Conservation (phyloP, 2,888 invertebrate genomes). For the Emesis russula region DNA sequence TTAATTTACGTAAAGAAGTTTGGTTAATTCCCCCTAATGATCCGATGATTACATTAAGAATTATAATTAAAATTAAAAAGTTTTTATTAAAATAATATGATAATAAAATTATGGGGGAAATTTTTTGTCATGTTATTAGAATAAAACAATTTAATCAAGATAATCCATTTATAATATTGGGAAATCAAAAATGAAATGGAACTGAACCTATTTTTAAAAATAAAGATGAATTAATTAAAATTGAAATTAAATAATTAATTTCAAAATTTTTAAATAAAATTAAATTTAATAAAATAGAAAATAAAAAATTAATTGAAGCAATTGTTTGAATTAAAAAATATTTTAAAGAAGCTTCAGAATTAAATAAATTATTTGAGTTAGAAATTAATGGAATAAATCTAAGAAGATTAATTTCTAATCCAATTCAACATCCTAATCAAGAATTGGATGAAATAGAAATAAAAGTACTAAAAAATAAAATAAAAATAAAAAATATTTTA, state of each 20-base stretch:
- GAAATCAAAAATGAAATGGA: slow-evolving; percentile 96
- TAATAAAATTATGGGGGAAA: slow-evolving; percentile 96
- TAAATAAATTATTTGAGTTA: slow-evolving; percentile 93
- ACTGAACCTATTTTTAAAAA: slow-evolving; percentile 96
- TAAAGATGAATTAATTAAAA: slow-evolving; percentile 93
- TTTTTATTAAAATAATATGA: slow-evolving; percentile 93
- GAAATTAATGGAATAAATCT: slow-evolving; percentile 96
- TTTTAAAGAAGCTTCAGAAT: slow-evolving; percentile 96
- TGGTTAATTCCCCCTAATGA: slow-evolving; percentile 95
- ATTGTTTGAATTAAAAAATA: slow-evolving; percentile 96
- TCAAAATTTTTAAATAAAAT: slow-evolving; percentile 92
- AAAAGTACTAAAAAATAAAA: slow-evolving; percentile 94
- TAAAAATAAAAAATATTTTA: slow-evolving; percentile 95
- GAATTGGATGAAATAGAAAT: slow-evolving; percentile 93
- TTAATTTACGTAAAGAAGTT: slow-evolving; percentile 95
- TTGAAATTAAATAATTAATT: slow-evolving; percentile 90
- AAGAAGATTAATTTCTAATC: slow-evolving; percentile 96
- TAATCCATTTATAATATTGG: slow-evolving; percentile 96
- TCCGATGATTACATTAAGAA: slow-evolving; percentile 94
- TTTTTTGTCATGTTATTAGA: slow-evolving; percentile 97
- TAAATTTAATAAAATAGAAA: slow-evolving; percentile 93
- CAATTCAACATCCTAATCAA: slow-evolving; percentile 95
- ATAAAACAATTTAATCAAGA: slow-evolving; percentile 95
- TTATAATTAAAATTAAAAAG: slow-evolving; percentile 93
- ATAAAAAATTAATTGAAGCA: slow-evolving; percentile 95